Base-by-base conservation (phyloP, 2,113 vertebrate species). In the Falco punctatus region DNA sequence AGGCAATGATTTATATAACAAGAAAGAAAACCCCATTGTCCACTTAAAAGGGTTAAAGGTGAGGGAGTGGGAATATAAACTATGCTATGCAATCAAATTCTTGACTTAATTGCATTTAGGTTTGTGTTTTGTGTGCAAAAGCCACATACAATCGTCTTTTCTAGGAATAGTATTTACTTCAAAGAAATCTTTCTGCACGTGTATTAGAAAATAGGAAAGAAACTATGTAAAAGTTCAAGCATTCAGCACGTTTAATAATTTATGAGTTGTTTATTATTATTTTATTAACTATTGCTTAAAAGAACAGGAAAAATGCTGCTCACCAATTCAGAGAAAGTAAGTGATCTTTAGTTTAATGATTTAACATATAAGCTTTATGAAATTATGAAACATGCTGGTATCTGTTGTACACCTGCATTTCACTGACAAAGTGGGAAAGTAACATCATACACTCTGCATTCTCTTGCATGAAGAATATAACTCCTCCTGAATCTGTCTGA, bases 191-290 rank as follows among this genome's bases (percentile, higher is more conserved):
- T 78, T 79, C 74, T 69, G 67, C 74, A 66, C 0, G 0, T n/a
- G 17, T 40, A 51, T 94, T 80, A 49, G 69, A 52, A 90, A 96
- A 77, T 5, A 35, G 69, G 35, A 79, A 90, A 86, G 67, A 93
- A 93, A 87, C 57, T 55, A 18, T 52, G 49, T 81, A 85, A 81
- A 96, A 95, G 81, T 85, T 95, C 74, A 46, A 84, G 44, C 48
- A 91, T 93, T 96, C 73, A 85, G 48, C 77, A 65, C 51, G 7
- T 96, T 97, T 97, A 96, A 90, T 88, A 88, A 96, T 97, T 97
- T 96, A 91, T 92, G 87, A 98, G 84, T 88, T 73, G 74, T 40
- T 94, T 90, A 96, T 97, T 93, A 96, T 97, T 98, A 96, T 97
- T 98, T 97, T 91, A 97, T 94, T 80, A 92, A 90, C 93, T 44